These are phyloP conservation scores for Pseudobourletiella spinata DNA, from an alignment of 1,140 invertebrate species.

Conservation along the genomic window DNA sequence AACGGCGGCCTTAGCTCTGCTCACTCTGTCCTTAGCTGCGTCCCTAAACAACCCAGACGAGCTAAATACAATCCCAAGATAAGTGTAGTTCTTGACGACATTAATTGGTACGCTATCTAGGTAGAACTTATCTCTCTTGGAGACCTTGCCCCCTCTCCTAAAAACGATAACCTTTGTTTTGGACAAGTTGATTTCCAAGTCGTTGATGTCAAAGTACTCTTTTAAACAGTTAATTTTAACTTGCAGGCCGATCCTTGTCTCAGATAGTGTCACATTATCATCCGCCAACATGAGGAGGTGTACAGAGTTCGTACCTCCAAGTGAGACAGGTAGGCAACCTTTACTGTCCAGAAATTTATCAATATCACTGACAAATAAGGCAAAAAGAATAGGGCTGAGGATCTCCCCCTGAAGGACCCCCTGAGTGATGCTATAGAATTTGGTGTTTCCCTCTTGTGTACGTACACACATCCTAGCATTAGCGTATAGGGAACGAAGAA, in stretches of 20 bases:
- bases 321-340: neutral
- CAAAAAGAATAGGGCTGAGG: constrained; percentile 35
- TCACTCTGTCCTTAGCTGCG: neutral
- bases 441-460: neutral
- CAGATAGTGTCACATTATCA: neutral
- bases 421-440: constrained; percentile 18
- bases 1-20: constrained; percentile 2
- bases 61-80: constrained; percentile 17
- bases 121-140: neutral
- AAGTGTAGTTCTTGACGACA: constrained; percentile 20
- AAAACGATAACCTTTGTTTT: constrained; percentile 37
- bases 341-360: neutral
- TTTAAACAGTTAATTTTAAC: constrained; percentile 5
- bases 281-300: neutral
- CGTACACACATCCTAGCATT: constrained; percentile 13
- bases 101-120: constrained; percentile 8
- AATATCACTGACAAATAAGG: constrained; percentile 32
- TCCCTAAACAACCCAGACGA: neutral
- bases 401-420: constrained; percentile 35
- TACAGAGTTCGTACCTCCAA: neutral
- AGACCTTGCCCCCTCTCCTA: constrained; percentile 17
- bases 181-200: constrained; percentile 27
- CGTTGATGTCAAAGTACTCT: constrained; percentile 24
- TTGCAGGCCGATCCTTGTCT: neutral
- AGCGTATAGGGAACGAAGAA: constrained; percentile 32